Base-by-base conservation (phyloP, 2,888 invertebrate species). In the Philopedon plagiatum region DNA sequence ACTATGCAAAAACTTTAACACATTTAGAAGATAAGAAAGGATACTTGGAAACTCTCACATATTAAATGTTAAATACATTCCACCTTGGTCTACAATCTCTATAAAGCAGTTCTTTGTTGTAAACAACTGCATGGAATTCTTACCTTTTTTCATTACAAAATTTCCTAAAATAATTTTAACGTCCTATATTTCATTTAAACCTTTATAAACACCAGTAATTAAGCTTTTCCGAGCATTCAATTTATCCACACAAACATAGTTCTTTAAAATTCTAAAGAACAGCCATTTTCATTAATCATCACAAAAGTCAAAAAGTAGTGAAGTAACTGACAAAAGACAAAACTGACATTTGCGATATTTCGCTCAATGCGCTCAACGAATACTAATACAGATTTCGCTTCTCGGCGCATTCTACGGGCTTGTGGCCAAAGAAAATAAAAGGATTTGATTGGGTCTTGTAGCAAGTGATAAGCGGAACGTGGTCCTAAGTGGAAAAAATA, bases 81-180 rank as follows among this genome's bases (percentile, higher is more conserved):
- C 44, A 46, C 54, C 65, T 64, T 57, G 57, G 41, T 32, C 37
- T 26, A 15, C 39, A 39, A 37, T 64, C 41, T 29, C 29, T 21
- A 46, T 56, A 44, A 41, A 68, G 51, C 61, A 32, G 58, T 61
- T 51, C 61, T 68, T 69, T 62, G 69, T 69, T 69, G 62, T 69
- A 62, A 69, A 69, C 69, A 69, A 62, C 37, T 21, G 19, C 29
- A 19, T 15, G 23, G 57, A 51, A 70, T 66, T 32, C 68, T 75
- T 80, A 82, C 83, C 82, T 83, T 78, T 23, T 46, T 79, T 75
- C 80, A 81, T 81, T 78, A 80, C 81, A 81, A 75, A 77, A 73
- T 74, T 72, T 76, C 76, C 81, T 78, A 80, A 81, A 80, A 80
- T 78, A 70, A 71, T 67, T 67, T 73, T 74, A 69, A 76, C 69